A percentile compares a stretch with the other conserved stretches of the same genome.
Conservation (phyloP, 2,113 vertebrate genomes). For the Gavialis gangeticus region DNA sequence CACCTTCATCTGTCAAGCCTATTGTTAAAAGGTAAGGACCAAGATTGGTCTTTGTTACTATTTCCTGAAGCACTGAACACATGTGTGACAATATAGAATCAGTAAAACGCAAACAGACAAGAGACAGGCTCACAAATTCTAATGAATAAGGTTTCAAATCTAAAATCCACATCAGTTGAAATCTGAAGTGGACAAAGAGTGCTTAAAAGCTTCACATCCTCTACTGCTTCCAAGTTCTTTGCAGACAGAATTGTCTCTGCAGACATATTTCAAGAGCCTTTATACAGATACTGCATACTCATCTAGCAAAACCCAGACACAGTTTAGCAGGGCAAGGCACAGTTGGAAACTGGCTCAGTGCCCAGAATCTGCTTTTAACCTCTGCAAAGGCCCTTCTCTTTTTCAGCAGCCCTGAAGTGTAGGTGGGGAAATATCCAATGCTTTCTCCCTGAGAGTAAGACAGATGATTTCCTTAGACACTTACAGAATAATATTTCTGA, state of each 20-base stretch:
- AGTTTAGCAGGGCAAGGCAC: conserved; percentile 36
- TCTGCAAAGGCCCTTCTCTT: conserved; percentile 5
- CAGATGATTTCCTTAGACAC: neutral
- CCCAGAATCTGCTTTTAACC: conserved; percentile 47
- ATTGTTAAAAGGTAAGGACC: neutral
- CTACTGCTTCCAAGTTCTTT: neutral
- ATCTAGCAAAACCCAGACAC: neutral
- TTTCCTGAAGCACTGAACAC: neutral
- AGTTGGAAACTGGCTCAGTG: conserved; percentile 41
- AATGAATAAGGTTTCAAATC: neutral
- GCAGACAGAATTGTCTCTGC: neutral
- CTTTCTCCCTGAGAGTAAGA: neutral
- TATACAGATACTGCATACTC: conserved; percentile 8
- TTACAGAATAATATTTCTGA: neutral
- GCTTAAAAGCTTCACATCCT: neutral
- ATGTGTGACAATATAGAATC: neutral
- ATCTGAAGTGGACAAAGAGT: neutral
- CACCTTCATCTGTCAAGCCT: neutral
- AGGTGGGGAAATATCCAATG: neutral
- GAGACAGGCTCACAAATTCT: neutral
- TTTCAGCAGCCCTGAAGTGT: neutral
- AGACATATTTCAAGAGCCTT: conserved; percentile 19
- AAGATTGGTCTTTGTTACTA: neutral
- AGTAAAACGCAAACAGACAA: neutral
- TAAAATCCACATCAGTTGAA: neutral